Evolutionary conservation across 2,888 invertebrate genomes (phyloP), one percentile per base, ranked within the genome.

Genomic region (Ethmia dodecea): DNA sequence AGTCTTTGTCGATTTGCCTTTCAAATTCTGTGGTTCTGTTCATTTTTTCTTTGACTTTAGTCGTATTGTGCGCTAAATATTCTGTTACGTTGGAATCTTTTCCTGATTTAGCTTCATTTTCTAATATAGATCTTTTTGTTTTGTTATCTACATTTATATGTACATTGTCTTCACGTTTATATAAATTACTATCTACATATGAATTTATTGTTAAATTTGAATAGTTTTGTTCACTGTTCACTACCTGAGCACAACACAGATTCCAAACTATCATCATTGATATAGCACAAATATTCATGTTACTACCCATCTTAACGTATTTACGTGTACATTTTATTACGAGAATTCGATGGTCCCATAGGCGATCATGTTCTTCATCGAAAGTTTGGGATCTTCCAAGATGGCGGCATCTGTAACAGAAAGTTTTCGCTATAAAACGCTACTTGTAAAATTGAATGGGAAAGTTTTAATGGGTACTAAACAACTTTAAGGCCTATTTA

Each of bases 161-260:
- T 27, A 31, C 25, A 14, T 34, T 3, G 16, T 41, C 37, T 36
- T 24, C 33, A 9, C 12, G 11, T 13, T 28, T 29, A 16, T 52
- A 55, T 33, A 50, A 28, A 37, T 42, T 35, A 27, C 60, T 66
- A 52, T 66, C 68, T 58, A 62, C 33, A 26, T 43, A 40, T 10
- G 55, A 35, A 45, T 45, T 55, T 22, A 48, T 42, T 8, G 43
- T 43, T 31, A 42, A 20, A 31, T 56, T 55, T 12, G 26, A 29
- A 37, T 30, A 42, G 37, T 42, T 37, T 20, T 44, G 33, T 40
- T 43, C 29, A 25, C 38, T 42, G 26, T 45, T 28, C 15, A 31
- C 50, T 32, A 54, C 49, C 15, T 57, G 39, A 8, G 45, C 45
- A 40, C 47, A 33, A 38, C 46, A 49, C 3, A 60, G 13, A 27